Evolutionary conservation across 2,888 invertebrate genomes (phyloP), one percentile per base, ranked within the genome.

Genomic region (Drosophila mayaguana): DNA sequence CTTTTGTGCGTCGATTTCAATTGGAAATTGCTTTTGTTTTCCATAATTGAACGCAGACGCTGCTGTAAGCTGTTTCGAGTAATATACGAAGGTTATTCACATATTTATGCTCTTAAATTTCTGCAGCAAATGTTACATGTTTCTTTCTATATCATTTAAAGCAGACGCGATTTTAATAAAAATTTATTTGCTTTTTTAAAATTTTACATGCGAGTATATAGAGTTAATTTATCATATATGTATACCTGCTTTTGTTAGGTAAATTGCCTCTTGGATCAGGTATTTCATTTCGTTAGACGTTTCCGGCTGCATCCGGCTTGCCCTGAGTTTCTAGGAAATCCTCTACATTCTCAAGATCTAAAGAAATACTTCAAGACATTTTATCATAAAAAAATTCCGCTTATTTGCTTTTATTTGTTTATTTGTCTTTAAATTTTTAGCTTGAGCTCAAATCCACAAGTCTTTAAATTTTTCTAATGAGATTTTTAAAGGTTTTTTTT

Each of bases 1-100:
- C 38, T 43, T 25, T 25, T 32, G 20, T 42, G 55, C 16, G 66
- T 72, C 60, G 34, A 70, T 71, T 74, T 71, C 70, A 68, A 63
- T 74, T 59, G 69, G 32, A 63, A 63, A 67, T 66, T 40, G 12
- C 8, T 18, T 36, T 32, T 28, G n/a, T 16, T 43, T 12, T 16
- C 65, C 18, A 40, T 40, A 55, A 55, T 42, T 55, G 20, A 20
- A 16, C 1, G 18, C 14, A 1, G 14, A 8, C 4, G 4, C 36
- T 14, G 20, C 18, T 34, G 28, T n/a, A 28, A 48, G 48, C 28
- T 48, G 4, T n/a, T 2, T 28, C 2, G 25, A 9, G 7, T 1
- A n/a, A n/a, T n/a, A 45, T 22, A 22, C 20, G 12, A 6, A 14
- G 12, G 20, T 22, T 46, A 16, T 25, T 25, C 22, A 46, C 9